These are phyloP conservation scores for Argopecten irradians DNA, from an alignment of 1,140 invertebrate genomes.

Conservation along the genomic window DNA sequence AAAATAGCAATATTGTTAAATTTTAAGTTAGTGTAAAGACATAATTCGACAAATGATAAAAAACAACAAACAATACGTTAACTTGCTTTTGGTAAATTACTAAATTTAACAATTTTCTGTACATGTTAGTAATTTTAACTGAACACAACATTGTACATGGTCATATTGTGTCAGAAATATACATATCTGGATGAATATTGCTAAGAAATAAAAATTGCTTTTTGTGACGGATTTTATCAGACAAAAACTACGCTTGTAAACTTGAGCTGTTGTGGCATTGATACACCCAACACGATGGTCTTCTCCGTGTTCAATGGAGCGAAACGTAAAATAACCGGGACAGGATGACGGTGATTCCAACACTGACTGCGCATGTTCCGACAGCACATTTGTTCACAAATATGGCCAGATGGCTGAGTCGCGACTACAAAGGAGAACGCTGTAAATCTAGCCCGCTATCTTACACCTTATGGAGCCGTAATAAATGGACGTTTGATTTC, in stretches of 20 bases:
- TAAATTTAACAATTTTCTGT: no score
- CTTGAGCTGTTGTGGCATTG: not conserved
- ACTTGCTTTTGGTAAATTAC: no score
- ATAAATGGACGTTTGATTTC: conserved; percentile 18
- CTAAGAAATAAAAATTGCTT: not conserved
- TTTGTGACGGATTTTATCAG: not conserved
- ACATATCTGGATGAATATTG: not conserved
- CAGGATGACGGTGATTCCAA: not conserved
- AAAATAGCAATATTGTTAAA: no score
- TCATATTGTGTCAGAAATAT: no score
- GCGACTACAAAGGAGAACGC: not conserved
- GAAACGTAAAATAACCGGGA: not conserved
- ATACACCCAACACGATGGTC: not conserved
- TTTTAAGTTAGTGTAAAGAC: no score
- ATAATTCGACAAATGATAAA: no score
- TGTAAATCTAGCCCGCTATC: conserved; percentile 1
- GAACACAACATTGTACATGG: no score
- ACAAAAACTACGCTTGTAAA: not conserved
- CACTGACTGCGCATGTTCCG: conserved; percentile 12
- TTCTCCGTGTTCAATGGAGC: not conserved
- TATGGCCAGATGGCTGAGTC: not conserved
- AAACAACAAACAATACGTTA: no score
- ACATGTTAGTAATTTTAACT: no score
- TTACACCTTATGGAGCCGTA: not conserved
- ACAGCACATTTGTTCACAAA: conserved; percentile 17